Evolutionary conservation across 2,888 invertebrate genomes (phyloP).

Genomic region (Chymomyza procnemis): DNA sequence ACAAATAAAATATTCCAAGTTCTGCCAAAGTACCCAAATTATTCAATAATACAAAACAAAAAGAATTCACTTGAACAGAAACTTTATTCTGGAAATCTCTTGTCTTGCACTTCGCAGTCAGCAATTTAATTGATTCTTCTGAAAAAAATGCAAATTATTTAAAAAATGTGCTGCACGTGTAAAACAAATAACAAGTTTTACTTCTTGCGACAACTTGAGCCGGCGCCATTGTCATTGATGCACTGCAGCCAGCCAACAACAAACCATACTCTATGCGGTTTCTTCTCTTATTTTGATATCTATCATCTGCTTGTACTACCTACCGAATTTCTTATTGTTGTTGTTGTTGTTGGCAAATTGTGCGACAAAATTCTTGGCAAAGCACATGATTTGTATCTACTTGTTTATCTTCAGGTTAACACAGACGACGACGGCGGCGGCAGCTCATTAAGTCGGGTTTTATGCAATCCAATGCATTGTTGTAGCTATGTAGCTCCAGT

Average conservation of each 20-base stretch:
- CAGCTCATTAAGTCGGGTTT: conserved; percentile 61
- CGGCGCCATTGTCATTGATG: conserved; percentile 37
- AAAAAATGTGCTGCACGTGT: background rate
- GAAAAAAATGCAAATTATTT: background rate
- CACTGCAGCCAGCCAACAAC: conserved; percentile 7
- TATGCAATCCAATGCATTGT: conserved; percentile 66
- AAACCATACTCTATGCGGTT: conserved; percentile 19
- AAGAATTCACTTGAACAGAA: too few relatives aligned
- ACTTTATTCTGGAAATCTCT: background rate
- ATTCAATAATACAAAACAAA: too few relatives aligned
- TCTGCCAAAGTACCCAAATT: too few relatives aligned
- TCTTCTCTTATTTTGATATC: conserved; percentile 42
- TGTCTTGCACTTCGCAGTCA: background rate
- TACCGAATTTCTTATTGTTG: background rate
- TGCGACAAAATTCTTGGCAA: conserved; percentile 66
- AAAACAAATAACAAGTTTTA: conserved; percentile 18
- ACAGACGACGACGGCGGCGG: background rate
- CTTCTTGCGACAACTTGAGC: background rate
- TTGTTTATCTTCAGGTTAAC: background rate
- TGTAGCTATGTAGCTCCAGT: background rate
- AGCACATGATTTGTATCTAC: conserved; percentile 35
- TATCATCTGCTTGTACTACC: conserved; percentile 7
- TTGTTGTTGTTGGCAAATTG: conserved; percentile 44
- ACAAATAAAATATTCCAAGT: too few relatives aligned
- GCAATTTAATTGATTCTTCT: background rate